Base-by-base conservation (phyloP, 2,113 vertebrate genomes). In the Nematolebias whitei region DNA sequence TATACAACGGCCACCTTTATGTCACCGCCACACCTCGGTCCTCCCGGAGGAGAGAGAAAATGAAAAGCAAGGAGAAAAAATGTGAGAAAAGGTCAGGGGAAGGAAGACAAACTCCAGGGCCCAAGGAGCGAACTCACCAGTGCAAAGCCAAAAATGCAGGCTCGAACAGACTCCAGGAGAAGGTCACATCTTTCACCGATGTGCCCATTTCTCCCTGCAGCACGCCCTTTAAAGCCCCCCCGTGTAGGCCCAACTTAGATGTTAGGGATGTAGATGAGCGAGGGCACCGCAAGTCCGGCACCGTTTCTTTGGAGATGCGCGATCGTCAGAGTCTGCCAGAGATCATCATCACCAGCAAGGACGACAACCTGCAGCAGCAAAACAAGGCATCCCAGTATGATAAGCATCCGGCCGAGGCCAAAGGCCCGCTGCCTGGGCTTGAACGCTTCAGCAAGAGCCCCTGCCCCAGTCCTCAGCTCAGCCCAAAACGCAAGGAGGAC, bases 301-400 rank as follows among this genome's bases (percentile, higher is more conserved):
- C 24, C 12, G 6, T 85, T 47, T 76, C 78, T 38, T 8, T 85
- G 68, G 87, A 91, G 70, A 87, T 87, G 86, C 68, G 62, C 2
- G 55, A 82, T 35, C 67, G 41, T 10, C 85, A 74, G 35, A 83
- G 63, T 49, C 79, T 88, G 19, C 88, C 90, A 6, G 88, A 90
- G 83, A 91, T 91, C 58, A 85, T 89, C 49, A 76, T 91, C 72
- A 88, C 84, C 63, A 83, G 71, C 69, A 89, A 56, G 56, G 88
- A 90, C 0, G 85, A 91, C 5, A 68, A 75, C 75, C 9, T 53
- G 15, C 76, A 69, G 18, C 53, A 65, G 0, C 70, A 43, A 14
- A 32, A 9, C 2, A 51, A 79, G 18, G 18, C 20, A 0, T 18
- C 55, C 2, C 47, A 44, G 16, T 49, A 26, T 35, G 32, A 12